Evolutionary conservation across 2,113 vertebrate species (phyloP).

Genomic region (Burhinus bistriatus): DNA sequence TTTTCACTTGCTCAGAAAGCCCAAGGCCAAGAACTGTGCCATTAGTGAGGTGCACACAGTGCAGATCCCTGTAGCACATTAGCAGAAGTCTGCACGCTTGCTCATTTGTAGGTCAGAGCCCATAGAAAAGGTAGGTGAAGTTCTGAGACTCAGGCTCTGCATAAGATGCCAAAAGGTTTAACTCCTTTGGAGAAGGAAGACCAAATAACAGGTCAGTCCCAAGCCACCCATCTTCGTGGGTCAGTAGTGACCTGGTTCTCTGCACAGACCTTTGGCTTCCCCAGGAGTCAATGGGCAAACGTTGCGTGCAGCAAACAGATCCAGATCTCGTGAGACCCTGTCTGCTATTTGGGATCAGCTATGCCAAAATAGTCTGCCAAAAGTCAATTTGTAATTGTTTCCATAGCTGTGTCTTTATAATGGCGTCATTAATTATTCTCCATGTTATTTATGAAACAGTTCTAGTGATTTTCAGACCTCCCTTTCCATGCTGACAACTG

Average conservation of each 20-base stretch:
- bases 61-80: fast-evolving
- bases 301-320: neutral
- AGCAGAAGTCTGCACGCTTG: neutral
- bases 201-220: neutral
- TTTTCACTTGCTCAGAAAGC: neutral
- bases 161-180: neutral
- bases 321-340: neutral
- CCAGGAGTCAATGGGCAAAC: fast-evolving
- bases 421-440: neutral
- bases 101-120: neutral
- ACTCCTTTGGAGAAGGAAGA: neutral
- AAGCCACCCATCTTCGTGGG: neutral
- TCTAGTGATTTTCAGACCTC: neutral
- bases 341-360: neutral
- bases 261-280: neutral
- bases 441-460: neutral
- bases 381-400: slow-evolving; percentile 7
- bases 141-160: neutral
- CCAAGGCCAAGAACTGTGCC: neutral
- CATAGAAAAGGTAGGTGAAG: neutral
- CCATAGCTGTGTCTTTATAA: neutral
- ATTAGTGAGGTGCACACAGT: neutral
- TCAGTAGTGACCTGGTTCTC: neutral
- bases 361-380: slow-evolving; percentile 9
- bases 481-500: neutral